phyloP scores from a whole-genome alignment of 2,113 vertebrate genomes.

The Dissostichus mawsoni region DNA sequence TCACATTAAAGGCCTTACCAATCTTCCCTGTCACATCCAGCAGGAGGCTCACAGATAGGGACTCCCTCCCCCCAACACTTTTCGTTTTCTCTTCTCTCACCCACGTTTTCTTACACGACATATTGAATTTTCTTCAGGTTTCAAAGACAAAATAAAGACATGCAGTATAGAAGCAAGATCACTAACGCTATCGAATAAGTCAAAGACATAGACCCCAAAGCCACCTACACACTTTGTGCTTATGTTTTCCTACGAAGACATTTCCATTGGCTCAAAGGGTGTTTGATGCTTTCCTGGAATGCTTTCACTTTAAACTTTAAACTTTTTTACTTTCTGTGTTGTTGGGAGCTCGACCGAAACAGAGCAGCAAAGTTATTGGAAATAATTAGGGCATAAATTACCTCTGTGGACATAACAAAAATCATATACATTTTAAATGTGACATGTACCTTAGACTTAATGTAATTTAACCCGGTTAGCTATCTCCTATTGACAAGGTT shows the following conservation, averaged over 20 bases:
- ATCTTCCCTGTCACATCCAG: slow-evolving; percentile 78
- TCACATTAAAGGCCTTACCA: slow-evolving; percentile 85
- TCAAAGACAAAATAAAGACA: slow-evolving; percentile 55
- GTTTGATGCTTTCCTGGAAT: background rate
- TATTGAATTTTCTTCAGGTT: slow-evolving; percentile 46
- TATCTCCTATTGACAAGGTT: background rate
- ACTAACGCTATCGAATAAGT: slow-evolving; percentile 2
- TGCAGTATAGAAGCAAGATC: slow-evolving; percentile 2
- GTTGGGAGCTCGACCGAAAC: background rate
- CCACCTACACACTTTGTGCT: background rate
- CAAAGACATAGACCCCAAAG: background rate
- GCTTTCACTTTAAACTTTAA: background rate
- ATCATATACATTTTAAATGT: background rate
- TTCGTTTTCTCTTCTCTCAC: slow-evolving; percentile 16
- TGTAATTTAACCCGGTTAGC: background rate
- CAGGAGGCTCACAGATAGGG: slow-evolving; percentile 63
- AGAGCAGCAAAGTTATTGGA: background rate
- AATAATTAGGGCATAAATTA: background rate
- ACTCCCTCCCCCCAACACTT: background rate
- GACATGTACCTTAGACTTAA: background rate
- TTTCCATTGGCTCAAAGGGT: background rate
- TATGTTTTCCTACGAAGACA: background rate
- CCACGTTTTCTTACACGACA: slow-evolving; percentile 32
- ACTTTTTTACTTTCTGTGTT: background rate
- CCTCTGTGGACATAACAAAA: too few species aligned